Evolutionary conservation across 2,797 vertebrate species (phyloP), one percentile per base, ranked within the genome.

Genomic region (Rhinatrema bivittatum): DNA sequence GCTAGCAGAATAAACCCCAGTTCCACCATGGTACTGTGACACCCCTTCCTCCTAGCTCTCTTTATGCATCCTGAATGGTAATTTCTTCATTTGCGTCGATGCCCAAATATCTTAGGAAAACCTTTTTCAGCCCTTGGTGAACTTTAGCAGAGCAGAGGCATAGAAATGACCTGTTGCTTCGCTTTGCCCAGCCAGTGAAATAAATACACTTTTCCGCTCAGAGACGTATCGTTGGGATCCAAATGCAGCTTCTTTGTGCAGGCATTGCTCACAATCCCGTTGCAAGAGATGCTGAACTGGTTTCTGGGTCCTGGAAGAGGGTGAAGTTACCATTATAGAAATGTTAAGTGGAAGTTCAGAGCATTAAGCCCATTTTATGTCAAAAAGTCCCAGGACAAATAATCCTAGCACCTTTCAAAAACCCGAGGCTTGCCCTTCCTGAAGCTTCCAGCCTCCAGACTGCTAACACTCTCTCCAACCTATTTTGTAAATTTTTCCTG

Each of bases 311-410:
- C 53, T 75, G 63, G 68, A 76, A 61, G 63, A 56, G 50, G 62
- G 65, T 33, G 36, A 59, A 56, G 62, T 74, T 68, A 72, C 57
- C 61, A 43, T 84, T 79, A 82, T 64, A 80, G 79, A 76, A 67
- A 60, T 41, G 15, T 35, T 59, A 39, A 62, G 65, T 74, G 56
- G 61, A 72, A 72, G 18, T 32, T 29, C 41, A 49, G 67, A 70
- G 36, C 72, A 64, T 76, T 63, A 78, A 79, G 74, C 79, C 71
- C 65, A 67, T 55, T 66, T 46, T 29, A 58, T 68, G 74, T 63
- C 43, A 37, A 72, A 66, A 81, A 84, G 79, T 77, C 76, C 61
- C 52, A 66, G 62, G 77, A 78, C 59, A 78, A 79, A 82, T 77
- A 78, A 79, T 72, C 60, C 74, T 49, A 72, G 61, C 52, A 59